These are phyloP conservation scores for Chrysocyon brachyurus DNA, from an alignment of 2,797 vertebrate species.

Conservation along the genomic window DNA sequence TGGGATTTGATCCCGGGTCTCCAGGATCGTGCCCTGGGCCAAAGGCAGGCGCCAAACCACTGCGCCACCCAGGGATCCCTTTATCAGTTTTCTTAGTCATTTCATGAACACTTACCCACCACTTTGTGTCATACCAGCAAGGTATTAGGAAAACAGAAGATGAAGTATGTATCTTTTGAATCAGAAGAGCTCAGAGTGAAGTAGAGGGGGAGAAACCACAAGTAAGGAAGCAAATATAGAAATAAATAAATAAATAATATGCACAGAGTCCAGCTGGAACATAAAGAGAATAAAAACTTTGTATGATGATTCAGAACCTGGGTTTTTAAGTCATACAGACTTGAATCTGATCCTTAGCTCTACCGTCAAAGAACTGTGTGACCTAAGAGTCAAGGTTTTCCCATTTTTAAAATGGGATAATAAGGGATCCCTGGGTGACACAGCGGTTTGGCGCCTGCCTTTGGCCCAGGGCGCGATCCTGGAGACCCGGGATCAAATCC, in stretches of 20 bases:
- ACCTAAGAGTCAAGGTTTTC: neutral
- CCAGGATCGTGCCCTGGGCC: too few relatives aligned
- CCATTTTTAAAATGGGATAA: neutral
- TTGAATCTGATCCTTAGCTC: neutral
- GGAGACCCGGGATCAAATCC: too few relatives aligned
- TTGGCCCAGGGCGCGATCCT: too few relatives aligned
- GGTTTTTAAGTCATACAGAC: constrained; percentile 46
- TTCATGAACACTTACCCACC: constrained; percentile 32
- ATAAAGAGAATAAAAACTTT: neutral
- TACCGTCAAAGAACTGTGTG: neutral
- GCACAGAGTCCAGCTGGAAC: neutral
- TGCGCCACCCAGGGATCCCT: too few relatives aligned
- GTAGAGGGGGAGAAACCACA: neutral
- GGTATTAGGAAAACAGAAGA: constrained; percentile 22
- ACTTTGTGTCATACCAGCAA: neutral
- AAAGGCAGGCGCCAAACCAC: too few relatives aligned
- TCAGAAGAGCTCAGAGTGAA: constrained; percentile 4
- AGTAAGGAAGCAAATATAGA: constrained; percentile 17
- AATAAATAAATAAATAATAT: neutral
- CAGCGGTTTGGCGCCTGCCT: too few relatives aligned
- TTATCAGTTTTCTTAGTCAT: neutral
- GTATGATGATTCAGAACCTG: neutral
- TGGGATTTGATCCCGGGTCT: too few relatives aligned
- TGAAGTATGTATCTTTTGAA: constrained; percentile 22
- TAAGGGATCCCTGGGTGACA: neutral